A percentile compares a stretch with the other conserved stretches of the same genome.
Evolutionary conservation across 2,888 invertebrate species (phyloP).

Genomic region (Heterodera filipjevi): DNA sequence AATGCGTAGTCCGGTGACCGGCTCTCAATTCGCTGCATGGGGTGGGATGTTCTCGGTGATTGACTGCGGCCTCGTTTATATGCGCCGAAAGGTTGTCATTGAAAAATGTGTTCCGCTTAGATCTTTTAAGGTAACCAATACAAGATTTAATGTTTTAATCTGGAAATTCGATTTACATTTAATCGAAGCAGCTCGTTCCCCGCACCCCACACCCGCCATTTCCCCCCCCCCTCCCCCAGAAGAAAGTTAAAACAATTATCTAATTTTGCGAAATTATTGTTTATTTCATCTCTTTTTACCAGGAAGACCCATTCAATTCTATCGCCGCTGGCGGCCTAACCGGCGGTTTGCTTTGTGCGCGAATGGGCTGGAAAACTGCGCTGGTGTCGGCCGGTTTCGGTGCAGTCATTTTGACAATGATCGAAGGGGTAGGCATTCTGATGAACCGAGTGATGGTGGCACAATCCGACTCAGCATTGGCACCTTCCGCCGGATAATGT

Average conservation of each 20-base stretch:
- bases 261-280: too few species aligned
- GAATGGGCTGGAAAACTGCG: slow-evolving; percentile 64
- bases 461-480: background rate
- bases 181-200: too few species aligned
- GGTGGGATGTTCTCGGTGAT: slow-evolving; percentile 96
- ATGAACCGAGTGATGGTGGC: slow-evolving; percentile 25
- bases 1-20: slow-evolving; percentile 59
- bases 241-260: too few species aligned
- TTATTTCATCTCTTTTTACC: slow-evolving; percentile 8
- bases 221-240: too few species aligned
- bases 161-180: too few species aligned
- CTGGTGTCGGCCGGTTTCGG: slow-evolving; percentile 93
- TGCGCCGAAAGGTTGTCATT: slow-evolving; percentile 78
- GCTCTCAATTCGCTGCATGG: slow-evolving; percentile 94
- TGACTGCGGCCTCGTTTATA: slow-evolving; percentile 85
- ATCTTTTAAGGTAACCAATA: too few species aligned
- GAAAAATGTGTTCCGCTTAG: too few species aligned
- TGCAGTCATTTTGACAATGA: slow-evolving; percentile 89
- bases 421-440: slow-evolving; percentile 84
- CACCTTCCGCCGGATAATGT: background rate
- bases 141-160: too few species aligned
- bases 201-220: too few species aligned
- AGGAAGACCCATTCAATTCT: slow-evolving; percentile 88
- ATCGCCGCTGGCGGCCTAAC: slow-evolving; percentile 80
- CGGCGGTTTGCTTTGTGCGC: slow-evolving; percentile 80